Percentiles rank a stretch among this genome's conserved stretches.
These are phyloP conservation scores for Scolopax rusticola DNA, from an alignment of 2,797 vertebrate genomes.

Conservation along the genomic window DNA sequence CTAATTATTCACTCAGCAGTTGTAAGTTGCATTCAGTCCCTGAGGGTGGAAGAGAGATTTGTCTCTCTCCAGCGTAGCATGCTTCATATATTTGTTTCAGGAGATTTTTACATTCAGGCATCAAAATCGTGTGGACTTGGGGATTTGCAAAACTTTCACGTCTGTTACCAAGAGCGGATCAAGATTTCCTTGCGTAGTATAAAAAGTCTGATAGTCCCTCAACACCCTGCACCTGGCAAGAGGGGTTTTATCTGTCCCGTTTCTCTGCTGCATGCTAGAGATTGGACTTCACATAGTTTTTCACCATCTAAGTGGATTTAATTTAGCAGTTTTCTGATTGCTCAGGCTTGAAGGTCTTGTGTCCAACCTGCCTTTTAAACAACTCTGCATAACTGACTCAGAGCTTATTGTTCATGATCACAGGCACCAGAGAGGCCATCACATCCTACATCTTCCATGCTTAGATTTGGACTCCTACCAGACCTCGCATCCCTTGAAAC, in stretches of 20 bases:
- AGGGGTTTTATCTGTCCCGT: neutral
- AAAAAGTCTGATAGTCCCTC: fast-evolving
- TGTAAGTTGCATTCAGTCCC: constrained; percentile 77
- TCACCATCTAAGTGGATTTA: neutral
- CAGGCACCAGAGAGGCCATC: neutral
- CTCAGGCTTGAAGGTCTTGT: neutral
- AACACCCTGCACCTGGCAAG: neutral
- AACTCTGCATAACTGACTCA: neutral
- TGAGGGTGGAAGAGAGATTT: constrained; percentile 68
- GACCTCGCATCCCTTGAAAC: neutral
- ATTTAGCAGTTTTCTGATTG: neutral
- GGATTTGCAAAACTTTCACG: neutral
- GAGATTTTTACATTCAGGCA: constrained; percentile 38
- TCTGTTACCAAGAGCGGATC: neutral
- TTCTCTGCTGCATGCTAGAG: neutral
- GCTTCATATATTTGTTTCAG: constrained; percentile 59
- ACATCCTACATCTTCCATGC: neutral
- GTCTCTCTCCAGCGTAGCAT: constrained; percentile 51
- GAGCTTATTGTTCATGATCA: neutral
- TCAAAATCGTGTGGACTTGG: neutral
- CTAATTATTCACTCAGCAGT: constrained; percentile 83
- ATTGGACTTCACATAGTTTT: fast-evolving
- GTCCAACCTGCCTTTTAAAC: neutral
- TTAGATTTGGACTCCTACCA: neutral
- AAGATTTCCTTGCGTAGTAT: neutral